Base-by-base conservation (phyloP, 2,113 vertebrate species). In the Anoura caudifer region DNA sequence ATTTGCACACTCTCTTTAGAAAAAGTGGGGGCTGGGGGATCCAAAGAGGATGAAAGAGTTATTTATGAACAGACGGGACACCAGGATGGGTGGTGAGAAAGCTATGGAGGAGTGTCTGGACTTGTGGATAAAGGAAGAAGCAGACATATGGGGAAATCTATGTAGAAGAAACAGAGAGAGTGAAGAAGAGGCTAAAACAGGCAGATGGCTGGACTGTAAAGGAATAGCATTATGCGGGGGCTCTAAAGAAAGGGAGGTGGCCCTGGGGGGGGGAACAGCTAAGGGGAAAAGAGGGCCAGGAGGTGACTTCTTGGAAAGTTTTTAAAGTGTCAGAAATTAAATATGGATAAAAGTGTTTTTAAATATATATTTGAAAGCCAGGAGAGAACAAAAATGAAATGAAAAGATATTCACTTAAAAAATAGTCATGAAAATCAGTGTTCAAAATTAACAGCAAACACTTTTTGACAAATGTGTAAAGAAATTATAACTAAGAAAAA, bases 91-190 rank as follows among this genome's bases (percentile, higher is more conserved):
- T 97, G 96, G 98, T 97, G 96, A 97, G 97, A 97, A 96, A 97
- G 95, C 97, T 92, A 90, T 96, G 52, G 43, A 5, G 85, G 96
- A 97, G 97, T 67, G 65, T 92, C 97, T 70, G 97, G 98, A 97
- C 95, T 96, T 96, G 96, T 52, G 96, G 96, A 96, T 82, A 59
- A 94, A 96, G 90, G 96, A 97, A 96, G 95, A 80, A 73, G 96
- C 95, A 92, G 93, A 97, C 95, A 97, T 97, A 96, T 97, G 97
- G 95, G 97, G 97, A 96, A 97, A 97, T 97, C 97, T 98, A 97
- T 98, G 97, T 90, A 95, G 97, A 97, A 98, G 97, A 96, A 97
- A 93, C 95, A 92, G 96, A 92, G 89, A 96, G 95, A 80, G 91
- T 92, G 94, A 95, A 97, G 97, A 95, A 88, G 95, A 77, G 96